Evolutionary conservation across 2,113 vertebrate genomes (phyloP), one percentile per base, ranked within the genome.

Genomic region (Zeus faber): DNA sequence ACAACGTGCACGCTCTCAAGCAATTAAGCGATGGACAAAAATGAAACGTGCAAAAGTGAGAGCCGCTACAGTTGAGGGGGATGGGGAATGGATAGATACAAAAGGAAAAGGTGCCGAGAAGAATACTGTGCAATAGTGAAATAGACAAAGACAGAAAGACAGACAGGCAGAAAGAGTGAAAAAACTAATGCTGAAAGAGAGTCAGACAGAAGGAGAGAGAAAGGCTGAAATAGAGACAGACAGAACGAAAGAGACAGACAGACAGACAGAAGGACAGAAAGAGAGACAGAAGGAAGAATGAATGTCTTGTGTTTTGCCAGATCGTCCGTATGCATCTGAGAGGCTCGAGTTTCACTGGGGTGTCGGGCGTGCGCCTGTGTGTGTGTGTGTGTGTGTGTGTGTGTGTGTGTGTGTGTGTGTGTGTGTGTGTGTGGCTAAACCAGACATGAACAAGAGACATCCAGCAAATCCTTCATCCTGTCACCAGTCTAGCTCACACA

Each of bases 401-500:
- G 35, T 3, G 31, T 16, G 3, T 35, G 70, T 4, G 59, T 39
- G 31, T 33, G 2, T 10, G n/a, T n/a, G n/a, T n/a, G n/a, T n/a
- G n/a, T n/a, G n/a, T n/a, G n/a, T n/a, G n/a, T 9, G 31, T 4
- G 31, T 33, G 3, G 26, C 5, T 54, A 47, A 23, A 54, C 9
- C 61, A 51, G 55, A 64, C 62, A 65, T 41, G 51, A 65, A 52
- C 16, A 31, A 60, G 31, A 25, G 14, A 23, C 50, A n/a, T 50
- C 5, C 24, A 72, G 58, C 37, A 1, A 8, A 5, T 27, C 26
- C 26, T 8, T 27, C 26, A 27, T 27, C 8, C 26, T 27, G 26
- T 27, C 26, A 27, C 4, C 26, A 27, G 4, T 27, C 26, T 27
- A n/a, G n/a, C n/a, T n/a, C n/a, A n/a, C n/a, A n/a, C n/a, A n/a